phyloP scores from a whole-genome alignment of 1,140 invertebrate species.

The Bilobella aurantiaca region DNA sequence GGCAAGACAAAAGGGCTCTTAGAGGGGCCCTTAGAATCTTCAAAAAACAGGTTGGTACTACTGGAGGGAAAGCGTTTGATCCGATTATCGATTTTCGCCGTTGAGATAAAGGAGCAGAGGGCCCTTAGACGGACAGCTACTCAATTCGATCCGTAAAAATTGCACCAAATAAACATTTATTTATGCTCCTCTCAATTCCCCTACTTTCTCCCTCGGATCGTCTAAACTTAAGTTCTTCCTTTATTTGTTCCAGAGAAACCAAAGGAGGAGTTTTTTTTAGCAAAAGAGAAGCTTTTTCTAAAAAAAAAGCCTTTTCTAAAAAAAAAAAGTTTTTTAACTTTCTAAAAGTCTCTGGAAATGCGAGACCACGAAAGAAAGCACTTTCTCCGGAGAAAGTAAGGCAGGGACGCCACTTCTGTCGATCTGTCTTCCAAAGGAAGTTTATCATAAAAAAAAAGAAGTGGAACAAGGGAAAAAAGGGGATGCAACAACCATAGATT shows the following conservation, averaged over 20 bases:
- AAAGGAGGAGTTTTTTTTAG: neutral
- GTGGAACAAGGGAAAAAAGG: neutral
- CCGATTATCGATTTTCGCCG: slow-evolving; percentile 4
- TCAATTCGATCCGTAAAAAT: slow-evolving; percentile 5
- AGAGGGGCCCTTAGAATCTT: too few species aligned
- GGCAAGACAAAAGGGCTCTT: too few species aligned
- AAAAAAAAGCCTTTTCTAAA: neutral
- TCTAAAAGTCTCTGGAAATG: too few species aligned
- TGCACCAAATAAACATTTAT: slow-evolving; percentile 9
- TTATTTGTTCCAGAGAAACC: neutral
- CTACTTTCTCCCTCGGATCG: neutral
- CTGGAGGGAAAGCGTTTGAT: neutral
- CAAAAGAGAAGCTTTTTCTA: neutral
- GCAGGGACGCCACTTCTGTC: neutral
- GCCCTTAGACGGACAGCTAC: neutral
- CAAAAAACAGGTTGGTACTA: neutral
- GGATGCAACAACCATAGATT: neutral
- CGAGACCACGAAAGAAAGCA: too few species aligned
- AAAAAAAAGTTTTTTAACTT: neutral
- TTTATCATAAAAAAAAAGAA: neutral
- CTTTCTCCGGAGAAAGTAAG: too few species aligned
- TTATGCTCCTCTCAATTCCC: neutral
- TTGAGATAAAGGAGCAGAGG: neutral
- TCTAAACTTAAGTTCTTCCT: neutral
- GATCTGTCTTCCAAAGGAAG: neutral